Conservation (phyloP, 1,140 invertebrate genomes). For the Drosophila navojoa region DNA sequence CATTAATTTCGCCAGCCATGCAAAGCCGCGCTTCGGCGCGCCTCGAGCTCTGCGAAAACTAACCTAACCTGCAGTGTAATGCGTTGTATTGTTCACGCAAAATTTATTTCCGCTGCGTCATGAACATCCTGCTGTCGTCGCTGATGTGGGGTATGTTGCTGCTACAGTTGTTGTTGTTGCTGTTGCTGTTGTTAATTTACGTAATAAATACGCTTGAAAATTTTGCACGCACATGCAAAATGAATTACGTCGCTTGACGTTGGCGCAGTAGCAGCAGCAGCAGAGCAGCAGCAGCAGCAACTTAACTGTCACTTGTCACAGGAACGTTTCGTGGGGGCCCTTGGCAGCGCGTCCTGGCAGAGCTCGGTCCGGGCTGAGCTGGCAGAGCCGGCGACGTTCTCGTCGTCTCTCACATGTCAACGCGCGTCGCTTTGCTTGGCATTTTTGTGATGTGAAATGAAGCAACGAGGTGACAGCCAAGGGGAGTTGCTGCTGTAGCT, state of each 20-base stretch:
- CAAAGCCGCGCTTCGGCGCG: conserved; percentile 10
- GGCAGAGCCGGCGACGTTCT: conserved; percentile 31
- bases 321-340: conserved; percentile 62
- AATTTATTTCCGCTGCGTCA: conserved; percentile 82
- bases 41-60: conserved; percentile 44
- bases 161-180: conserved; percentile 33
- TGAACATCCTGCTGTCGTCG: conserved; percentile 79
- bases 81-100: conserved; percentile 82
- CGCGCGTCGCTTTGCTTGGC: conserved; percentile 82
- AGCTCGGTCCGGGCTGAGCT: conserved; percentile 53
- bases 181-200: conserved; percentile 79
- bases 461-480: conserved; percentile 82
- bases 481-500: conserved; percentile 45
- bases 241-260: conserved; percentile 71
- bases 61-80: conserved; percentile 79
- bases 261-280: conserved; percentile 47
- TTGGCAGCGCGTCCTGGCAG: conserved; percentile 57
- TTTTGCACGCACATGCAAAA: conserved; percentile 81
- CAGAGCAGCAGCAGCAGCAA: conserved; percentile 62
- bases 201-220: conserved; percentile 83
- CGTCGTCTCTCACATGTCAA: conserved; percentile 83
- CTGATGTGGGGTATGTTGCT: conserved; percentile 36
- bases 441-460: conserved; percentile 83
- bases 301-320: conserved; percentile 84
- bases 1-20: conserved; percentile 64